Base-by-base conservation (phyloP, 2,888 invertebrate genomes). In the Cataglyphis rosenhaueri region DNA sequence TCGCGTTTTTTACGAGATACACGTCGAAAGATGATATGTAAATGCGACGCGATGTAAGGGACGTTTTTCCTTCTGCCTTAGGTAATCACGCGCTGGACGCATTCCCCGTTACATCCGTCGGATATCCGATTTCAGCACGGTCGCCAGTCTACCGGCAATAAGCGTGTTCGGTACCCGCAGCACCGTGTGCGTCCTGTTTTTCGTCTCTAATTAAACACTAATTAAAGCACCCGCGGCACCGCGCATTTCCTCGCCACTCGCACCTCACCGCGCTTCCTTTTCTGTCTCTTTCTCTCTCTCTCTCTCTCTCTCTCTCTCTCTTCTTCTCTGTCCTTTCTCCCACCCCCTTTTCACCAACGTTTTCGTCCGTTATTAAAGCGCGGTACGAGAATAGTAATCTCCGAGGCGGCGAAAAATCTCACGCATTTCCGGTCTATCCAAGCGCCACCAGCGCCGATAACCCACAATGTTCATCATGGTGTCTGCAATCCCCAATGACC, bases 401-500 rank as follows among this genome's bases (percentile, higher is more conserved):
- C 41, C 71, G 71, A 68, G 59, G 48, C 74, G 79, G 35, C 78
- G 61, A 76, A 85, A 81, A 86, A 84, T 62, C 83, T 81, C 82
- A 55, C 79, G 78, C 87, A 65, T 84, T 87, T 81, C 82, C 82
- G 83, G 61, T 76, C 86, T 85, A 87, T 88, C 86, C 87, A 84
- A 83, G 82, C 84, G 85, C 87, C 84, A 81, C 83, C 83, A 85
- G 70, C 82, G 86, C 87, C 87, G 57, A 85, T 86, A 87, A 84
- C 85, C 84, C 82, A 70, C 86, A 85, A 85, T 87, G 86, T 83
- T 81, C 84, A 85, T 81, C 88, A 88, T 88, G 78, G 86, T 86
- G 85, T 70, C 87, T 59, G 79, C 79, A 85, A 89, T 88, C 85
- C 71, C 83, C 85, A 70, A 41, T 68, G 83, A 81, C 82, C 83